phyloP scores from a whole-genome alignment of 2,888 invertebrate species.

The Philhelius pedissequus region DNA sequence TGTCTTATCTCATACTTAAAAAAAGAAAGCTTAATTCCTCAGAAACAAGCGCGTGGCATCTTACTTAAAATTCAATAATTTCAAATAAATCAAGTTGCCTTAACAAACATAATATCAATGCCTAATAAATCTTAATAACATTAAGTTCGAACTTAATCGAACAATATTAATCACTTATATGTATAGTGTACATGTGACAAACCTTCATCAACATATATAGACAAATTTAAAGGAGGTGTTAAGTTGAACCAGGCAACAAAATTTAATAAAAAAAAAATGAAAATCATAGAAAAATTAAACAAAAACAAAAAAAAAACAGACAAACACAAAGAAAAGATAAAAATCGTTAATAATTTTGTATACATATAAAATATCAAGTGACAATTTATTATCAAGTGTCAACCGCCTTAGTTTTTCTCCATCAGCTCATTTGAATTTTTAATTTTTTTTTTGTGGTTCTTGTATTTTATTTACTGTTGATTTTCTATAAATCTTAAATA shows the following conservation, averaged over 20 bases:
- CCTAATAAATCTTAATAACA: conserved; percentile 3
- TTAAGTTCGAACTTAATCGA: conserved; percentile 9
- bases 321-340: neutral
- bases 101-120: neutral
- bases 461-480: neutral
- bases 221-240: conserved; percentile 25
- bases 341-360: conserved; percentile 19
- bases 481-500: conserved; percentile 17
- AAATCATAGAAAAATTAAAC: no score
- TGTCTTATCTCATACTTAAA: neutral
- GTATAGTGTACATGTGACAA: neutral
- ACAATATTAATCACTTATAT: conserved; percentile 39
- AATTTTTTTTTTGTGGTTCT: conserved; percentile 19
- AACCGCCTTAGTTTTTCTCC: conserved; percentile 17
- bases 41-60: neutral
- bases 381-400: conserved; percentile 53
- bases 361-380: conserved; percentile 11
- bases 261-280: neutral
- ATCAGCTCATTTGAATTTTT: conserved; percentile 31
- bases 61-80: neutral
- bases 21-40: neutral
- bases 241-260: conserved; percentile 24
- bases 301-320: neutral
- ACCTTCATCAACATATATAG: neutral
- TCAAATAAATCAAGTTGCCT: conserved; percentile 23